A percentile compares a stretch with the other conserved stretches of the same genome.
Evolutionary conservation across 2,888 invertebrate genomes (phyloP).

Genomic region (Tipula helvola): DNA sequence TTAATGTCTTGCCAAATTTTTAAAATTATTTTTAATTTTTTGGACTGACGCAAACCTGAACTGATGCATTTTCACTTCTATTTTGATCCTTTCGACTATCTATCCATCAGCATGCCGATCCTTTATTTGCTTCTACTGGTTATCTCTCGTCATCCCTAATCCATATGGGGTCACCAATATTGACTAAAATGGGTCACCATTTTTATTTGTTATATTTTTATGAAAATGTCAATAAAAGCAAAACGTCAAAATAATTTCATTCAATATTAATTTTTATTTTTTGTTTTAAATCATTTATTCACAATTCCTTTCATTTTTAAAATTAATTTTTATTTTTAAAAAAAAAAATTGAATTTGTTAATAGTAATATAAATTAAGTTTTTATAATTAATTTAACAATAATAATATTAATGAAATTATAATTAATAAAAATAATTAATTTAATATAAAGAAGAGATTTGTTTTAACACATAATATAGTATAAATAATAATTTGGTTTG

Average conservation of each 20-base stretch:
- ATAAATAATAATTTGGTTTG: background rate
- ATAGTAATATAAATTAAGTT: background rate
- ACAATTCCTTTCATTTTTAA: background rate
- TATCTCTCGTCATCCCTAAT: no score
- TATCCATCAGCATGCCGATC: no score
- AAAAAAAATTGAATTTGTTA: background rate
- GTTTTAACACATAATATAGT: background rate
- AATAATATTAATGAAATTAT: background rate
- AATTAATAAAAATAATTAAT: background rate
- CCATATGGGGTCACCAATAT: no score
- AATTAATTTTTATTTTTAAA: background rate
- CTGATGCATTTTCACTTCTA: no score
- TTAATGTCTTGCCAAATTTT: no score
- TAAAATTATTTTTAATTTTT: no score
- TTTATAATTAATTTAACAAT: background rate
- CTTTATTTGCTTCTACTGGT: no score
- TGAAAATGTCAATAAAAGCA: background rate
- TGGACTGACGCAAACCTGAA: no score
- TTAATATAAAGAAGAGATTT: background rate
- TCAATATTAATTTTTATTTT: background rate
- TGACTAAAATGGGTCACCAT: no score
- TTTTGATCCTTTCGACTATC: no score
- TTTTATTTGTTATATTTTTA: no score
- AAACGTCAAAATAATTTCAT: background rate
- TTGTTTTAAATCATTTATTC: background rate